Base-by-base conservation (phyloP, 2,113 vertebrate genomes). In the Azemiops feae region DNA sequence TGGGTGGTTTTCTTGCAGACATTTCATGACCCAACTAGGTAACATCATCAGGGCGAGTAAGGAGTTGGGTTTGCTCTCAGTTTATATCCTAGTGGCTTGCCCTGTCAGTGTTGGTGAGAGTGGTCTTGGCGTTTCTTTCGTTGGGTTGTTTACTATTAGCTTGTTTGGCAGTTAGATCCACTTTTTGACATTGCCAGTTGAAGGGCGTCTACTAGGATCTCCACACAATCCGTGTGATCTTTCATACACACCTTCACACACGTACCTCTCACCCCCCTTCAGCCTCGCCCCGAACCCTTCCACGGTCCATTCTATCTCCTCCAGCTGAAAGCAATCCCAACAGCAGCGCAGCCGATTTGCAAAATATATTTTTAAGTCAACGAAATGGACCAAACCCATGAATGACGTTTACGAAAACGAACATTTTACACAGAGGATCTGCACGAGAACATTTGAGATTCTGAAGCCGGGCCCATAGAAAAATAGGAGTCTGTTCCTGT, bases 361-460 rank as follows among this genome's bases (percentile, higher is more conserved):
- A 88, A 88, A 81, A 64, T 3, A 64, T 45, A 89, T 30, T 16
- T 25, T 30, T 23, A 85, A 23, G n/a, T 90, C 57, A 89, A 89
- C 58, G 57, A 93, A 89, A 93, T 11, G 60, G 5, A 39, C 43
- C 52, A 25, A 18, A 60, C 3, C 22, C 27, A 16, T 47, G 20
- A 30, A 52, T 53, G 69, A 88, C n/a, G 20, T 43, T 57, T 16
- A 85, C 27, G 74, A 53, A 85, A 93, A 93, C n/a, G n/a, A 91
- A 89, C 87, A 85, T 60, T 85, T 91, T 91, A 27, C 91, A 85
- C 87, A 85, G 87, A 53, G 90, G 11, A 64, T 4, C 1, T 89
- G 60, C 81, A 91, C 88, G 90, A 89, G 81, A 91, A 93, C 85
- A 64, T 91, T 91, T 50, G 93, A 85, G 85, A 58, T 89, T 39